These are phyloP conservation scores for Harmothoe impar DNA, from an alignment of 2,888 invertebrate genomes.

Conservation along the genomic window DNA sequence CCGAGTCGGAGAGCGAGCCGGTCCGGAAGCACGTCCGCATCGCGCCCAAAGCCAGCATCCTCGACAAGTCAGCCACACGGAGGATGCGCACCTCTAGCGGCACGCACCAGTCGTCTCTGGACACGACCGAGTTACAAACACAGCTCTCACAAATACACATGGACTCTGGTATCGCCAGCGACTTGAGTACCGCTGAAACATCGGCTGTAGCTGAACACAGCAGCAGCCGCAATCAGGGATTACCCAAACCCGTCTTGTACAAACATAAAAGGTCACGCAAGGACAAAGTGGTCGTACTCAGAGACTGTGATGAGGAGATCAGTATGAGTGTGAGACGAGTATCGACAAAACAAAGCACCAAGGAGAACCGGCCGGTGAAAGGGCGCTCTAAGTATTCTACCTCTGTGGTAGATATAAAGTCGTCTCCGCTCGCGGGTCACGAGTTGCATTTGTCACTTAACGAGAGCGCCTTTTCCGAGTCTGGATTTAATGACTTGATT, in stretches of 20 bases:
- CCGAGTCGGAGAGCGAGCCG: conserved; percentile 7
- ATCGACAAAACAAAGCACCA: background rate
- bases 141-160: conserved; percentile 66
- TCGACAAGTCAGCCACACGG: conserved; percentile 32
- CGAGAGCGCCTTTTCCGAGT: conserved; percentile 41
- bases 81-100: background rate
- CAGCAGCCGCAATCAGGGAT: background rate
- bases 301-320: conserved; percentile 54
- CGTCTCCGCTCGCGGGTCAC: background rate
- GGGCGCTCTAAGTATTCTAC: background rate
- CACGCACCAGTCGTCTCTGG: background rate
- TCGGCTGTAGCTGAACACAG: background rate
- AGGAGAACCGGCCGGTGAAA: conserved; percentile 21
- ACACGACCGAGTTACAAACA: conserved; percentile 63
- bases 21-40: conserved; percentile 48
- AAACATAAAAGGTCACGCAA: conserved; percentile 48
- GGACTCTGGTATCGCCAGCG: conserved; percentile 47
- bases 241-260: conserved; percentile 10
- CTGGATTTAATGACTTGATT: conserved; percentile 46
- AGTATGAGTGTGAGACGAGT: background rate
- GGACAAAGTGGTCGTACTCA: conserved; percentile 43
- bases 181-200: background rate
- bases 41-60: conserved; percentile 62
- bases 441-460: conserved; percentile 32
- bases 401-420: background rate